Percentiles rank a stretch among this genome's conserved stretches.
Conservation (phyloP, 1,140 invertebrate genomes). For the Amyelois transitella region DNA sequence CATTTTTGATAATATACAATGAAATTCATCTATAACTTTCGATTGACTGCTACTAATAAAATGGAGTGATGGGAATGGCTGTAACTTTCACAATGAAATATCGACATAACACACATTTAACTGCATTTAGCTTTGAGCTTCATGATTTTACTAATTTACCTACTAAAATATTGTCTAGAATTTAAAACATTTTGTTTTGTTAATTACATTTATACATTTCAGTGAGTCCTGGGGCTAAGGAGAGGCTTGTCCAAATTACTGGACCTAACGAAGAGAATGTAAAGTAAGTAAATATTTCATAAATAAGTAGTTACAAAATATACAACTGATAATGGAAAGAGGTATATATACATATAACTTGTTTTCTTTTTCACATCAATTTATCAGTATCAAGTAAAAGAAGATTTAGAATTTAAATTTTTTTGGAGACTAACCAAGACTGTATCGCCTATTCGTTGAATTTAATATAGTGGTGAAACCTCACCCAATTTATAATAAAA, state of each 20-base stretch:
- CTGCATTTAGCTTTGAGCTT: constrained; percentile 49
- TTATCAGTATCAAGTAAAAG: too few relatives aligned
- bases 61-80: not conserved
- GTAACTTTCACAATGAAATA: not conserved
- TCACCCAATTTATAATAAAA: too few relatives aligned
- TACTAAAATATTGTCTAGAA: not conserved
- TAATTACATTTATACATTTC: constrained; percentile 18
- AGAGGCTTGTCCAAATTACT: constrained; percentile 94
- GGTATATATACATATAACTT: too few relatives aligned
- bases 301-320: constrained; percentile 2
- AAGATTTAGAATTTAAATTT: too few relatives aligned
- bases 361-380: too few relatives aligned
- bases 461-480: too few relatives aligned
- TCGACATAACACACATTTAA: constrained; percentile 25
- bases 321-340: too few relatives aligned
- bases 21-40: not conserved
- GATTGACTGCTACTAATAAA: constrained; percentile 1
- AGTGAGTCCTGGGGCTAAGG: constrained; percentile 94
- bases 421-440: too few relatives aligned
- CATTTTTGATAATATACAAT: not conserved
- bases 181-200: not conserved
- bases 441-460: too few relatives aligned
- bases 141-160: constrained; percentile 13
- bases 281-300: constrained; percentile 78
- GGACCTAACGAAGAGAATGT: constrained; percentile 94